Evolutionary conservation across 2,888 invertebrate species (phyloP).

Genomic region (Automeris io): DNA sequence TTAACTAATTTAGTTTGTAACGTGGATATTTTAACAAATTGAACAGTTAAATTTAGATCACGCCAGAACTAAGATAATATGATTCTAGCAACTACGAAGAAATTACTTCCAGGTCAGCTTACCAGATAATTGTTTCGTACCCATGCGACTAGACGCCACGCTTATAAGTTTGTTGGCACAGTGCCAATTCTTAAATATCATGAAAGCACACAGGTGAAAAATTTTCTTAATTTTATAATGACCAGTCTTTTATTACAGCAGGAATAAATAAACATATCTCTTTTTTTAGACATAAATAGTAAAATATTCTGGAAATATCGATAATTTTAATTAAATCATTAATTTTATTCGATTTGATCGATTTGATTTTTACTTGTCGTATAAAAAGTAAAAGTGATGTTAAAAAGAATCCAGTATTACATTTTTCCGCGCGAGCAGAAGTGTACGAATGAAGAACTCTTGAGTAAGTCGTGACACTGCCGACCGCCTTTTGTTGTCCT

Average conservation of each 20-base stretch:
- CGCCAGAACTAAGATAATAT: not conserved
- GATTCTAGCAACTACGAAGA: slow-evolving; percentile 10
- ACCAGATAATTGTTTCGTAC: slow-evolving; percentile 24
- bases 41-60: slow-evolving; percentile 2
- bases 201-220: slow-evolving; percentile 28
- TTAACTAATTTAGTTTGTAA: no score
- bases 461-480: not conserved
- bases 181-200: slow-evolving; percentile 20
- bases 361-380: no score
- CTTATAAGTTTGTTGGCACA: slow-evolving; percentile 15
- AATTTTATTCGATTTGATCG: no score
- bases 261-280: no score
- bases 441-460: slow-evolving; percentile 2
- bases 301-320: no score
- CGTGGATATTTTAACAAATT: no score
- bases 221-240: no score
- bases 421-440: not conserved
- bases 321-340: no score
- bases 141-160: slow-evolving; percentile 10
- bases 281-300: no score
- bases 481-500: slow-evolving; percentile 4
- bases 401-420: not conserved
- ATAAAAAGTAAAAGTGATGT: no score
- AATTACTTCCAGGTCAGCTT: slow-evolving; percentile 26
- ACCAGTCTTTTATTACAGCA: no score